Percentiles rank a stretch among this genome's conserved stretches.
Conservation (phyloP, 2,888 invertebrate species). For the Myopa tessellatipennis region DNA sequence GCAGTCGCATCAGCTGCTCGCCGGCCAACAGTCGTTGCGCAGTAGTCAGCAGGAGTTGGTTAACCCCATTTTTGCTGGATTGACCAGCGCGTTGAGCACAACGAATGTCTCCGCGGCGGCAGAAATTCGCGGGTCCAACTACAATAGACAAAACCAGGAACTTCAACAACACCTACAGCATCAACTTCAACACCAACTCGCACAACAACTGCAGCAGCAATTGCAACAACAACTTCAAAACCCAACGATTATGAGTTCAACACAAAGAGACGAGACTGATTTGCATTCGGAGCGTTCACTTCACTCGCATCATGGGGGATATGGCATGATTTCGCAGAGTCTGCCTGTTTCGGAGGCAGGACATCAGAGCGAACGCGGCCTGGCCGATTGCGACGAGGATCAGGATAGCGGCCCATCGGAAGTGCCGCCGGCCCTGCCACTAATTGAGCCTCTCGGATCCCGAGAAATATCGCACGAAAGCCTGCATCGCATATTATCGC, state of each 20-base stretch:
- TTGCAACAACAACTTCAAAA: conserved; percentile 21
- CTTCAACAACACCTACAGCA: conserved; percentile 1
- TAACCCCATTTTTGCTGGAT: conserved; percentile 73
- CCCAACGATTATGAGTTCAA: conserved; percentile 19
- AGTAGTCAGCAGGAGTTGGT: conserved; percentile 70
- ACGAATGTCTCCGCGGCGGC: conserved; percentile 57
- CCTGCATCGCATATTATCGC: conserved; percentile 72
- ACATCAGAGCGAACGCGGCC: conserved; percentile 50
- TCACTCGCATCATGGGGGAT: conserved; percentile 21
- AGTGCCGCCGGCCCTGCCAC: conserved; percentile 83
- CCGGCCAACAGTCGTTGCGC: conserved; percentile 66
- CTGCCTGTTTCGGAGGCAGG: conserved; percentile 30
- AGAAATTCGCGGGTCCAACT: conserved; percentile 53
- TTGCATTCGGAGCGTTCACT: conserved; percentile 29
- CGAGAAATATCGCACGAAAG: conserved; percentile 87
- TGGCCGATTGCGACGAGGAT: conserved; percentile 74
- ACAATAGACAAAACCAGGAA: conserved; percentile 34
- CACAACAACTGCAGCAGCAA: conserved; percentile 39
- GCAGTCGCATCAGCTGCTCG: conserved; percentile 57
- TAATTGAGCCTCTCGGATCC: conserved; percentile 83
- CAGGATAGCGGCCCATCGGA: conserved; percentile 85
- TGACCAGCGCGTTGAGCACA: conserved; percentile 68
- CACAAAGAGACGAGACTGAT: conserved; percentile 68
- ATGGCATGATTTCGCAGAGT: conserved; percentile 42
- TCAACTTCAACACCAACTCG: conserved; percentile 43